Evolutionary conservation across 2,797 vertebrate species (phyloP).

Genomic region (Picus viridis): DNA sequence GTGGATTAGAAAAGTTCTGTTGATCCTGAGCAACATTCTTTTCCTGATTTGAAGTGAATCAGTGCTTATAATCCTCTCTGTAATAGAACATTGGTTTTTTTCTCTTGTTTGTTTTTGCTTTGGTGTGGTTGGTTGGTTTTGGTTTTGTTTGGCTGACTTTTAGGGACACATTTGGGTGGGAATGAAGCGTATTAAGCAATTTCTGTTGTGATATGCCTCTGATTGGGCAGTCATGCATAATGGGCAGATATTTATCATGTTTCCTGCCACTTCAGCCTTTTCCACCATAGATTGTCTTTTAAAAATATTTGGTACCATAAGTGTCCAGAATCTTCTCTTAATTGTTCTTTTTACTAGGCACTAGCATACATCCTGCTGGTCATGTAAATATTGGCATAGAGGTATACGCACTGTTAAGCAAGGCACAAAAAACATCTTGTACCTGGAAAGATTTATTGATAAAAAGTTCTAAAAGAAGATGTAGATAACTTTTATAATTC

Average conservation of each 20-base stretch:
- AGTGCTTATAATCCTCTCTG: neutral
- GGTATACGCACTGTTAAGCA: neutral
- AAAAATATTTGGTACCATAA: neutral
- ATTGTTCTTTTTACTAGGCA: neutral
- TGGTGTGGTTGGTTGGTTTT: no score
- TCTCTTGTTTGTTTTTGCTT: no score
- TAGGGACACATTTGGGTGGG: neutral
- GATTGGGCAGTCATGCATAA: neutral
- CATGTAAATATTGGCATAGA: neutral
- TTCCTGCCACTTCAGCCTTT: neutral
- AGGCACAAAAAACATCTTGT: neutral
- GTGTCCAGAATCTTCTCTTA: neutral
- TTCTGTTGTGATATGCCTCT: neutral
- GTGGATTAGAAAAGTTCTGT: neutral
- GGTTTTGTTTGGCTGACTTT: neutral
- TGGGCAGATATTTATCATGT: neutral
- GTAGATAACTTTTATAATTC: neutral
- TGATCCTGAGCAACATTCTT: neutral
- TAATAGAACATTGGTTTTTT: neutral
- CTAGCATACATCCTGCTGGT: neutral
- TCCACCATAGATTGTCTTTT: neutral
- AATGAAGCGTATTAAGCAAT: neutral
- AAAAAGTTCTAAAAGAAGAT: neutral
- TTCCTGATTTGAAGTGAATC: neutral
- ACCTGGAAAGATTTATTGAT: neutral